Conservation (phyloP, 2,888 invertebrate genomes). For the Flexamia atlantica region DNA sequence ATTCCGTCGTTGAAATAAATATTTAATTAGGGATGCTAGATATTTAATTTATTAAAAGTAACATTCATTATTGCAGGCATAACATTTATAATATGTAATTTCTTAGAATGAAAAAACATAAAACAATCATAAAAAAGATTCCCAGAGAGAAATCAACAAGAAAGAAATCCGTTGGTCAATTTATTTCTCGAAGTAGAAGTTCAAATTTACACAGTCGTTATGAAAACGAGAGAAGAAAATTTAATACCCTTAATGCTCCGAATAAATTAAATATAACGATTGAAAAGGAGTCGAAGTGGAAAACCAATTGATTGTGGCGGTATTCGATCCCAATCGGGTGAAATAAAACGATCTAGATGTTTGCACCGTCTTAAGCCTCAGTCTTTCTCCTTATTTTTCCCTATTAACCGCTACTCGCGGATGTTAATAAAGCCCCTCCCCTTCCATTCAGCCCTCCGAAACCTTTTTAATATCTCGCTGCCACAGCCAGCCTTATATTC, state of each 20-base stretch:
- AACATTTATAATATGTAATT: no score
- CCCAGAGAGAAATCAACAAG: background rate
- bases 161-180: slow-evolving; percentile 36
- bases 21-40: no score
- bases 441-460: background rate
- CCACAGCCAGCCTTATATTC: slow-evolving; percentile 51
- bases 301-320: slow-evolving; percentile 51
- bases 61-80: no score
- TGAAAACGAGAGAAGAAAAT: slow-evolving; percentile 39
- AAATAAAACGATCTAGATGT: slow-evolving; percentile 54
- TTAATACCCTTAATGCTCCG: slow-evolving; percentile 47
- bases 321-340: slow-evolving; percentile 47
- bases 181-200: slow-evolving; percentile 35
- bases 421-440: slow-evolving; percentile 49
- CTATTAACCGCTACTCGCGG: slow-evolving; percentile 40
- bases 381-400: background rate
- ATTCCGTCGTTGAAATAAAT: no score
- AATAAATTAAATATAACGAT: slow-evolving; percentile 54
- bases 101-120: no score
- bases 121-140: no score
- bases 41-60: no score
- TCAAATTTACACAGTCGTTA: slow-evolving; percentile 49
- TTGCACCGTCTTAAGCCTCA: slow-evolving; percentile 24
- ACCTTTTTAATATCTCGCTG: slow-evolving; percentile 50
- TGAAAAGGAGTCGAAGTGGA: slow-evolving; percentile 39